Conservation (phyloP, 2,888 invertebrate species). For the Suillia variegata region DNA sequence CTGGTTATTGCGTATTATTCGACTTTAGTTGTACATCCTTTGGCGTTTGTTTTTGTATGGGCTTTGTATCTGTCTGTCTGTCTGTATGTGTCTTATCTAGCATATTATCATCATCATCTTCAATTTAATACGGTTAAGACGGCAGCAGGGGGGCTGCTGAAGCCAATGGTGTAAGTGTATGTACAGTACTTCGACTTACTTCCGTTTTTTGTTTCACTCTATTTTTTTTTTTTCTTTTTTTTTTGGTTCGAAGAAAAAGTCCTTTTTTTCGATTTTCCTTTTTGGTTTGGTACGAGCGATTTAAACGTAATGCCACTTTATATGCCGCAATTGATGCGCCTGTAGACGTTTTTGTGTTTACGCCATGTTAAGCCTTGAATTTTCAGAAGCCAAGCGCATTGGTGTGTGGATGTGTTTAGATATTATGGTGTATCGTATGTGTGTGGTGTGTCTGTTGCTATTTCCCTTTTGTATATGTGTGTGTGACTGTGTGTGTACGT, state of each 20-base stretch:
- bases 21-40: conserved; percentile 1
- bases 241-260: too few species aligned
- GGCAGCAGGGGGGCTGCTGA: conserved; percentile 19
- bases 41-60: not conserved
- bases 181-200: too few species aligned
- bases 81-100: conserved; percentile 27
- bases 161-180: too few species aligned
- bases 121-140: conserved; percentile 44
- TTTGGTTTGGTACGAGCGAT: too few species aligned
- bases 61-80: too few species aligned
- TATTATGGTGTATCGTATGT: not conserved
- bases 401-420: not conserved
- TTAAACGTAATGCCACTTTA: conserved; percentile 50
- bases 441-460: not conserved
- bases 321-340: conserved; percentile 56
- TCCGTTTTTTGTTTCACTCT: too few species aligned
- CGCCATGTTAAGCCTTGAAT: conserved; percentile 53
- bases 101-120: conserved; percentile 51
- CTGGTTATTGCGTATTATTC: not conserved
- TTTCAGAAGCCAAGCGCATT: conserved; percentile 43
- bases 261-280: too few species aligned
- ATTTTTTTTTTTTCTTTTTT: too few species aligned
- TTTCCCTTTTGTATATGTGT: not conserved
- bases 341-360: conserved; percentile 43
- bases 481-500: not conserved